Percentiles rank a stretch among this genome's conserved stretches.
Conservation (phyloP, 2,113 vertebrate species). For the Casuarius casuarius region DNA sequence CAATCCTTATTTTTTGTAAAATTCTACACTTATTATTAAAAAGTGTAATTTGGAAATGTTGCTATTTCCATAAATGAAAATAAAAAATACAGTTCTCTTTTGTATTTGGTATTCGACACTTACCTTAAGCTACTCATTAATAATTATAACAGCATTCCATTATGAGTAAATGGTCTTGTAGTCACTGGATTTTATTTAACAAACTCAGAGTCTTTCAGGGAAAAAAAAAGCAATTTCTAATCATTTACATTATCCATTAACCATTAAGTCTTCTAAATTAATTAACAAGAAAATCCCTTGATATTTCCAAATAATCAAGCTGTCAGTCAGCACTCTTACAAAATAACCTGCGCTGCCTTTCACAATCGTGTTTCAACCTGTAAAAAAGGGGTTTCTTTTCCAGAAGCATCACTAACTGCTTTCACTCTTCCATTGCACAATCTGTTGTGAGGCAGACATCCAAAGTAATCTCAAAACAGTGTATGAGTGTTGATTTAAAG, state of each 20-base stretch:
- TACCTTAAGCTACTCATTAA: background rate
- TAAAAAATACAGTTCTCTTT: background rate
- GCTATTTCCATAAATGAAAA: background rate
- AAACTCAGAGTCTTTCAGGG: background rate
- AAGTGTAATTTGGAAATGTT: background rate
- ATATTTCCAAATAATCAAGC: constrained; percentile 6
- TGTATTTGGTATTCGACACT: accelerated
- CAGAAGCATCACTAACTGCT: constrained; percentile 49
- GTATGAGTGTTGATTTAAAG: constrained; percentile 53
- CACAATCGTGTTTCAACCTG: background rate
- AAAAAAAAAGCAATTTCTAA: background rate
- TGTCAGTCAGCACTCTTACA: background rate
- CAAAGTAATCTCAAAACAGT: constrained; percentile 56
- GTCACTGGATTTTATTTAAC: background rate
- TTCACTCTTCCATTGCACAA: constrained; percentile 50
- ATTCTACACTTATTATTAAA: background rate
- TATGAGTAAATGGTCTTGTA: background rate
- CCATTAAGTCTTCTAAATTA: background rate
- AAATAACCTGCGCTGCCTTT: background rate
- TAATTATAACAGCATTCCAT: background rate
- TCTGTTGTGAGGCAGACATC: constrained; percentile 51
- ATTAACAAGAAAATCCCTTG: background rate
- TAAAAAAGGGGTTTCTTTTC: background rate
- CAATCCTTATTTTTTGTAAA: background rate
- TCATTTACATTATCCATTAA: background rate